Conservation (phyloP, 1,140 invertebrate species). For the Tenebrio molitor region DNA sequence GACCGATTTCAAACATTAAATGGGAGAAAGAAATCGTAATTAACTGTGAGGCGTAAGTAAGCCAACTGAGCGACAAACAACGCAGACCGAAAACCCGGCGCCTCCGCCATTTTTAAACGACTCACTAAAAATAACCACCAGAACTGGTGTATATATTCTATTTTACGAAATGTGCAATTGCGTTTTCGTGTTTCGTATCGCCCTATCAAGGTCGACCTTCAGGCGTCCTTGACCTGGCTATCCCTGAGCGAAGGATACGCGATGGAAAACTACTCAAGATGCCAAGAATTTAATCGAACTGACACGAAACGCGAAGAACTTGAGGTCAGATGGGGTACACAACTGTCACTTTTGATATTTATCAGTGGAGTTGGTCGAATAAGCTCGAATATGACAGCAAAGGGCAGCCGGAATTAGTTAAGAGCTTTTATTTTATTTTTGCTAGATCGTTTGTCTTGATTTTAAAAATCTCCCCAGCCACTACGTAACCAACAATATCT, state of each 20-base stretch:
- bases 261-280: background rate
- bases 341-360: background rate
- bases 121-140: background rate
- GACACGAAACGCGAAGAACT: no score
- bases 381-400: no score
- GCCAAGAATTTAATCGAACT: no score
- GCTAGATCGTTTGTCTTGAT: no score
- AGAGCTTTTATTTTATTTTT: no score
- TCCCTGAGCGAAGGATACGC: background rate
- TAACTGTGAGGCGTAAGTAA: background rate
- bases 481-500: background rate
- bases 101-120: background rate
- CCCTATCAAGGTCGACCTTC: background rate
- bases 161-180: background rate
- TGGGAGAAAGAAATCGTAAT: conserved; percentile 18
- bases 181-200: conserved; percentile 4
- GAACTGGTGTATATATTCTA: no score
- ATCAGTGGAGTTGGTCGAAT: no score
- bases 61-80: background rate
- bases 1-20: background rate
- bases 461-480: no score
- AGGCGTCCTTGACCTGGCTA: conserved; percentile 10
- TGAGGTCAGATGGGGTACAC: no score
- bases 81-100: background rate
- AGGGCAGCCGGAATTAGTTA: no score